Conservation (phyloP, 1,140 invertebrate genomes). For the Akabosia matsudoensis region DNA sequence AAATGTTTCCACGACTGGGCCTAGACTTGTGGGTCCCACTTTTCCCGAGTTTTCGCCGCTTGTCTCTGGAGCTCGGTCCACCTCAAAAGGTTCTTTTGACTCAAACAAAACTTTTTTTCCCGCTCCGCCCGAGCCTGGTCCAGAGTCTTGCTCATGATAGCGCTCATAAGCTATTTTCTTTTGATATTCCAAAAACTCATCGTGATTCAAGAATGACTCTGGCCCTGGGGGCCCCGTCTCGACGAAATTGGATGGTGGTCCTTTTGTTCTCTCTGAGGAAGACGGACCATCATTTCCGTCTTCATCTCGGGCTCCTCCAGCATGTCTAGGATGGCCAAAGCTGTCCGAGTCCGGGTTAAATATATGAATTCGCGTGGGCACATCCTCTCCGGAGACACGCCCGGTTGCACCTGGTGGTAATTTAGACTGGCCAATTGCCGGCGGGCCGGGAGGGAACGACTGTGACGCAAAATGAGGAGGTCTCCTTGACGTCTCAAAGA, state of each 20-base stretch:
- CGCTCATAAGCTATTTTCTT: conserved; percentile 39
- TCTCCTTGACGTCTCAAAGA: conserved; percentile 15
- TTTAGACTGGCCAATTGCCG: conserved; percentile 25
- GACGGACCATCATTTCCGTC: not conserved
- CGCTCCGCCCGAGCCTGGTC: not conserved
- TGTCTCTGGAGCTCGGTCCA: conserved; percentile 24
- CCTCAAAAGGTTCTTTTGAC: conserved; percentile 32
- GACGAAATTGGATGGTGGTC: conserved; percentile 25
- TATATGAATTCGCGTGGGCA: conserved; percentile 38
- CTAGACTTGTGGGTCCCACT: not conserved
- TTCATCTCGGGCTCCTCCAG: not conserved
- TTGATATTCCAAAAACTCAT: conserved; percentile 43
- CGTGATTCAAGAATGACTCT: conserved; percentile 44
- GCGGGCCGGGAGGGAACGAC: not conserved
- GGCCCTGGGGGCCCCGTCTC: conserved; percentile 34
- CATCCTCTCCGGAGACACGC: conserved; percentile 15
- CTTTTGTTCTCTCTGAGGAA: not conserved
- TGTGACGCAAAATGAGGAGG: not conserved
- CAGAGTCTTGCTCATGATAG: not conserved
- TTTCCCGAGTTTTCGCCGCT: conserved; percentile 9
- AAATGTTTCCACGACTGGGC: conserved; percentile 2
- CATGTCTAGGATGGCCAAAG: conserved; percentile 1
- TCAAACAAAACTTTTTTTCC: conserved; percentile 31
- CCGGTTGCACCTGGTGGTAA: conserved; percentile 24
- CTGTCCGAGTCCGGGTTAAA: conserved; percentile 26